A percentile compares a stretch with the other conserved stretches of the same genome.
Evolutionary conservation across 23 tunicate genomes (phyloP).

Genomic region (Clavelina lepadiformis): DNA sequence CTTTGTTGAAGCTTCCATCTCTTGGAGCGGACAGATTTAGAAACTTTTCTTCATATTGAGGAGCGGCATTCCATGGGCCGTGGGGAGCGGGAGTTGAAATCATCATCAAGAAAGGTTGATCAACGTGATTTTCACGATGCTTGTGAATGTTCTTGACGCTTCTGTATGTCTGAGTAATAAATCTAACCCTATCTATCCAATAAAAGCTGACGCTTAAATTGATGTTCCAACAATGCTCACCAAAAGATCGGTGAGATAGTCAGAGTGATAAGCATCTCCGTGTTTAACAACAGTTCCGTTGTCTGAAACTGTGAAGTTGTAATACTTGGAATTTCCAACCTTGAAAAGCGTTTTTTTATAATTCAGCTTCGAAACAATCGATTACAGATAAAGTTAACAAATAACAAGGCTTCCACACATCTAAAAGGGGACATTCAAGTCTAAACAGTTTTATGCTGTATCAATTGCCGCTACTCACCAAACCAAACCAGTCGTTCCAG

Average conservation of each 20-base stretch:
- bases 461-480: too few relatives aligned
- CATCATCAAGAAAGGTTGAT: constrained; percentile 80
- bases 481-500: constrained; percentile 92
- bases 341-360: too few relatives aligned
- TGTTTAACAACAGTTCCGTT: constrained; percentile 70
- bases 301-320: constrained; percentile 90
- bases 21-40: constrained; percentile 60
- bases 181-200: too few relatives aligned
- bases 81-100: constrained; percentile 97
- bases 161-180: too few relatives aligned
- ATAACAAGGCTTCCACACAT: too few relatives aligned
- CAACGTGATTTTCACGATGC: neutral
- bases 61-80: constrained; percentile 89
- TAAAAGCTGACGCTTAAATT: too few relatives aligned
- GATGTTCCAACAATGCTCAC: constrained; percentile 27
- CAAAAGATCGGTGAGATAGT: constrained; percentile 85
- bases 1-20: constrained; percentile 44
- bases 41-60: constrained; percentile 42
- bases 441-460: too few relatives aligned
- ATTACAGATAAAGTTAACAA: too few relatives aligned
- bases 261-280: constrained; percentile 64
- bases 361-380: too few relatives aligned
- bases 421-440: too few relatives aligned
- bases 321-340: constrained; percentile 92
- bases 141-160: too few relatives aligned